Evolutionary conservation across 2,113 vertebrate species (phyloP).

Genomic region (Chloebia gouldiae): DNA sequence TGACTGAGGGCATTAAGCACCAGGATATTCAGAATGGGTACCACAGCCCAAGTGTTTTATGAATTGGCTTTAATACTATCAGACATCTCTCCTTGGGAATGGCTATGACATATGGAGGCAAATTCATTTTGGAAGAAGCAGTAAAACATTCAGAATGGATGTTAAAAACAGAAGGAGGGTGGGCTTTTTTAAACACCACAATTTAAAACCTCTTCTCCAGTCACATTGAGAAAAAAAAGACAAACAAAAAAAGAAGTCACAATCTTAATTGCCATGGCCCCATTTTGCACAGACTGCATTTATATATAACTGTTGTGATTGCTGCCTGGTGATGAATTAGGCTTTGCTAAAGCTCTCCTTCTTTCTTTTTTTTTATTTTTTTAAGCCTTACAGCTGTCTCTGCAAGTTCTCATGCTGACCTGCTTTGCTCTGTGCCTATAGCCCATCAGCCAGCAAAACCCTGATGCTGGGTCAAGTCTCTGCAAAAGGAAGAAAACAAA

Average conservation of each 20-base stretch:
- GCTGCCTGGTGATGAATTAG: constrained; percentile 28
- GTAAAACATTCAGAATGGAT: background rate
- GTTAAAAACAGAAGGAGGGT: background rate
- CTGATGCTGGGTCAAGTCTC: background rate
- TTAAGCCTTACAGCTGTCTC: background rate
- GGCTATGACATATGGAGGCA: background rate
- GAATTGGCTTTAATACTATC: background rate
- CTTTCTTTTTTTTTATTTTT: background rate
- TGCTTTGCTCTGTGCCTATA: background rate
- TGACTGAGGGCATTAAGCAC: background rate
- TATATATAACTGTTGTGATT: background rate
- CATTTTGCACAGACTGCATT: background rate
- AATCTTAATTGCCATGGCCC: background rate
- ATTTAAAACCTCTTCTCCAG: background rate
- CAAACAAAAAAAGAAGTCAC: background rate
- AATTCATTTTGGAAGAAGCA: background rate
- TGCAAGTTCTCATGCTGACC: background rate
- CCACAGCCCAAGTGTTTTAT: background rate
- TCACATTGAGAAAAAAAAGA: background rate
- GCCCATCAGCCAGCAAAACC: background rate
- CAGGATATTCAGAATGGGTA: background rate
- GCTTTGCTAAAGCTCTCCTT: background rate
- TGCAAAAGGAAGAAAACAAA: background rate
- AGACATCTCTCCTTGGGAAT: background rate
- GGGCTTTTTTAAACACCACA: background rate